A percentile compares a stretch with the other conserved stretches of the same genome.
These are phyloP conservation scores for Philaenus spumarius DNA, from an alignment of 1,140 invertebrate genomes.

Conservation along the genomic window DNA sequence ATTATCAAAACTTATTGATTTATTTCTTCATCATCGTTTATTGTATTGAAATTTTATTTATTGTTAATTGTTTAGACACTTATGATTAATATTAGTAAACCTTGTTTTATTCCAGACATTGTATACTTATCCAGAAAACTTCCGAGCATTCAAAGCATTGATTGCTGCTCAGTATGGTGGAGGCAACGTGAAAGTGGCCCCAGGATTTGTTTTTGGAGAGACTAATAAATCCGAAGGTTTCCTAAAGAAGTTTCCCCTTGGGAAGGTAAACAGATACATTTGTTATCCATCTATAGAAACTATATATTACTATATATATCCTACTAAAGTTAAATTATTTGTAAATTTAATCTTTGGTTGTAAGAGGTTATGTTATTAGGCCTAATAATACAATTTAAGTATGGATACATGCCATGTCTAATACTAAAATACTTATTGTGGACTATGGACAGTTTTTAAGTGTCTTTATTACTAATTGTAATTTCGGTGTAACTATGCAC, in stretches of 20 bases:
- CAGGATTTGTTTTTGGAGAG: constrained; percentile 86
- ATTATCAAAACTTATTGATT: not conserved
- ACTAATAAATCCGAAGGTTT: constrained; percentile 84
- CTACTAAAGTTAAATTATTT: no score
- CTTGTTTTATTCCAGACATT: constrained; percentile 51
- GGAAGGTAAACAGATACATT: constrained; percentile 65
- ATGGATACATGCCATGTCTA: no score
- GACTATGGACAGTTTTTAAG: no score
- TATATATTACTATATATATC: no score
- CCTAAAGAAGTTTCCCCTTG: constrained; percentile 87
- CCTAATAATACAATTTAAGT: no score
- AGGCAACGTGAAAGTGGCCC: constrained; percentile 73
- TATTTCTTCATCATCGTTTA: not conserved
- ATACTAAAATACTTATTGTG: no score
- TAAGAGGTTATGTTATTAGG: no score
- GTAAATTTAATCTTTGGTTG: no score
- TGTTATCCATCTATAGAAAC: no score
- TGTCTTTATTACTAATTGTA: no score
- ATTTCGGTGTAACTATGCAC: no score
- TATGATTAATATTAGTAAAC: not conserved
- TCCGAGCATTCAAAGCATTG: constrained; percentile 87
- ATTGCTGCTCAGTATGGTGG: constrained; percentile 94
- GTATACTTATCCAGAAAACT: constrained; percentile 94
- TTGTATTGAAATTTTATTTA: not conserved
- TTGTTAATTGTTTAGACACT: not conserved